Conservation (phyloP, 2,888 invertebrate genomes). For the Drosophila nigritarsus region DNA sequence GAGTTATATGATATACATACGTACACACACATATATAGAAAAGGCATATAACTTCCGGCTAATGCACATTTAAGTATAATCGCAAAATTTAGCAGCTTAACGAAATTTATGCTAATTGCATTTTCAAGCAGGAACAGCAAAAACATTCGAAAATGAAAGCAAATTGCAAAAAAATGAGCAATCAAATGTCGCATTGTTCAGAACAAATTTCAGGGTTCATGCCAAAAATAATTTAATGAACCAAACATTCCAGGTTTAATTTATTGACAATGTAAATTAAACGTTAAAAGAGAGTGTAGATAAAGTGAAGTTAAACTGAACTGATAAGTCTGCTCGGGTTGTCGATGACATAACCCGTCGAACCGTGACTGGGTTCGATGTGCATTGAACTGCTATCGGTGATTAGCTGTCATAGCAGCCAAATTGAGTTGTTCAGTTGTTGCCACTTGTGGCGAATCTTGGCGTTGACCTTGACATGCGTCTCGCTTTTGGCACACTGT, state of each 20-base stretch:
- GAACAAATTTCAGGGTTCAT: slow-evolving; percentile 46
- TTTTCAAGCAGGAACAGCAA: slow-evolving; percentile 54
- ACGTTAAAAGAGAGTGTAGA: slow-evolving; percentile 5
- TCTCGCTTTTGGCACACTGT: slow-evolving; percentile 66
- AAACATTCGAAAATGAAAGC: slow-evolving; percentile 49
- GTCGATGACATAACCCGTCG: slow-evolving; percentile 57
- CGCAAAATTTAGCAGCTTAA: slow-evolving; percentile 46
- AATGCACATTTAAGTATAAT: slow-evolving; percentile 38
- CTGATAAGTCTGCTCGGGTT: slow-evolving; percentile 19
- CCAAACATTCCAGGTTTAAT: slow-evolving; percentile 29
- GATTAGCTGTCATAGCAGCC: slow-evolving; percentile 23
- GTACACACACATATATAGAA: background rate
- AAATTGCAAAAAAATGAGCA: slow-evolving; percentile 31
- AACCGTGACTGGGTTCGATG: slow-evolving; percentile 36
- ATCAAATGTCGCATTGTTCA: slow-evolving; percentile 22
- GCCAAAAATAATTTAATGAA: slow-evolving; percentile 36
- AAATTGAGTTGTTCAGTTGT: slow-evolving; percentile 41
- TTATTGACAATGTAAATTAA: slow-evolving; percentile 42
- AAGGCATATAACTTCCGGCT: slow-evolving; percentile 60
- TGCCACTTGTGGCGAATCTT: slow-evolving; percentile 53
- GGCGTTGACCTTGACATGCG: slow-evolving; percentile 60
- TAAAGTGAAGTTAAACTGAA: slow-evolving; percentile 10
- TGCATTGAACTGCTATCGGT: slow-evolving; percentile 54
- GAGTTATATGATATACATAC: slow-evolving; percentile 1
- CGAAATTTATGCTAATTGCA: slow-evolving; percentile 64